Percentiles rank a stretch among this genome's conserved stretches.
Conservation (phyloP, 2,113 vertebrate genomes). For the Poecile atricapillus region DNA sequence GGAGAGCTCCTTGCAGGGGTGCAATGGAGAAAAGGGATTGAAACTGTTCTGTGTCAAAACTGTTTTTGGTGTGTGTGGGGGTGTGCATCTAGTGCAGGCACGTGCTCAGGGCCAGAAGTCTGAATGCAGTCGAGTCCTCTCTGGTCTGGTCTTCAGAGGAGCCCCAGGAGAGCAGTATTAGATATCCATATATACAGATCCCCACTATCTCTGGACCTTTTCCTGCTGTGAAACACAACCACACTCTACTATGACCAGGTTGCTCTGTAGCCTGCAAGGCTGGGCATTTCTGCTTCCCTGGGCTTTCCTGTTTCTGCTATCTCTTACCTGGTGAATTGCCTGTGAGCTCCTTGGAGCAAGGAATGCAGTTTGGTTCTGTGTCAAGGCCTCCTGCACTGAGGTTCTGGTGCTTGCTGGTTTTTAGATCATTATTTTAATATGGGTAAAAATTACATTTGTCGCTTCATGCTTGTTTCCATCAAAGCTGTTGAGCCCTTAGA, state of each 20-base stretch:
- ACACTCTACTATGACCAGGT: fast-evolving
- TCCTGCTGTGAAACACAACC: background rate
- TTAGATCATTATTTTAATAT: background rate
- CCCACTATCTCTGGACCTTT: background rate
- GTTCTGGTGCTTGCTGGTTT: background rate
- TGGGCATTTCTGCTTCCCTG: background rate
- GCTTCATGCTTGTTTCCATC: background rate
- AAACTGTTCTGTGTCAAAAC: background rate
- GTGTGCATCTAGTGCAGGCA: background rate
- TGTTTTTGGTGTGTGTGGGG: background rate
- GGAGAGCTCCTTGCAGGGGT: background rate
- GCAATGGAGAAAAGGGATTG: background rate
- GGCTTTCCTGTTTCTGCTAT: background rate
- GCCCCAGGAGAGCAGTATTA: background rate
- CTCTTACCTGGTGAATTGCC: background rate
- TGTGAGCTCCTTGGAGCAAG: background rate
- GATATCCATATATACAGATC: background rate
- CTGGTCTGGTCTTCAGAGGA: background rate
- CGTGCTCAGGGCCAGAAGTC: background rate
- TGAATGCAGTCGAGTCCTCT: background rate
- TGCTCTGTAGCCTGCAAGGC: background rate
- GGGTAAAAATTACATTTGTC: background rate
- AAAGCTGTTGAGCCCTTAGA: background rate
- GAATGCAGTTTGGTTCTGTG: background rate
- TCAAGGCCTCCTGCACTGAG: background rate